Percentiles rank a stretch among this genome's conserved stretches.
phyloP scores from a whole-genome alignment of 2,888 invertebrate species.

The Leptinotarsa peninsularis region DNA sequence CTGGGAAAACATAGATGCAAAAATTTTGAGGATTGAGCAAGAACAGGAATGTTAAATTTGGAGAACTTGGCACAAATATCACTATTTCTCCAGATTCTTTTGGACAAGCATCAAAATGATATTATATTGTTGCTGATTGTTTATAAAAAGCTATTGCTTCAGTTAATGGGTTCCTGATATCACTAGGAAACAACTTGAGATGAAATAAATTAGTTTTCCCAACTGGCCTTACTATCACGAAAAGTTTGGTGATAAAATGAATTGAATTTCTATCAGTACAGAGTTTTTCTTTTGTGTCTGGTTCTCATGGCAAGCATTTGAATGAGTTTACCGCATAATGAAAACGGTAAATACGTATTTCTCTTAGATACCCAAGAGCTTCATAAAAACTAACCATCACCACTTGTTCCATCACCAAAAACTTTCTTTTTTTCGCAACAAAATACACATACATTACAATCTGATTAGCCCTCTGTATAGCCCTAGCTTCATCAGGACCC shows the following conservation, averaged over 20 bases:
- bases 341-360: not conserved
- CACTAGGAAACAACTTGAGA: not conserved
- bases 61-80: not conserved
- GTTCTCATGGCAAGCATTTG: not conserved
- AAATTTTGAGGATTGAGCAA: constrained; percentile 2
- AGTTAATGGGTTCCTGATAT: not conserved
- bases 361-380: constrained; percentile 11
- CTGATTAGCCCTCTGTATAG: constrained; percentile 87
- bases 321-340: not conserved
- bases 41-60: not conserved
- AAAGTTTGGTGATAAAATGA: too few relatives aligned
- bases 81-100: not conserved
- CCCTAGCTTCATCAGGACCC: constrained; percentile 81
- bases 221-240: too few relatives aligned
- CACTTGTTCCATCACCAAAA: constrained; percentile 25
- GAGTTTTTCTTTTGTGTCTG: not conserved
- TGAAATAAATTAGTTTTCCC: too few relatives aligned
- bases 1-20: constrained; percentile 10
- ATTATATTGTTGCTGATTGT: too few relatives aligned
- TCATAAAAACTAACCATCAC: constrained; percentile 26
- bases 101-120: not conserved
- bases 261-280: too few relatives aligned
- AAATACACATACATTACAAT: constrained; percentile 83
- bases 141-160: not conserved
- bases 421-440: constrained; percentile 8